phyloP scores from a whole-genome alignment of 2,888 invertebrate species.

The Apodemia duryi region DNA sequence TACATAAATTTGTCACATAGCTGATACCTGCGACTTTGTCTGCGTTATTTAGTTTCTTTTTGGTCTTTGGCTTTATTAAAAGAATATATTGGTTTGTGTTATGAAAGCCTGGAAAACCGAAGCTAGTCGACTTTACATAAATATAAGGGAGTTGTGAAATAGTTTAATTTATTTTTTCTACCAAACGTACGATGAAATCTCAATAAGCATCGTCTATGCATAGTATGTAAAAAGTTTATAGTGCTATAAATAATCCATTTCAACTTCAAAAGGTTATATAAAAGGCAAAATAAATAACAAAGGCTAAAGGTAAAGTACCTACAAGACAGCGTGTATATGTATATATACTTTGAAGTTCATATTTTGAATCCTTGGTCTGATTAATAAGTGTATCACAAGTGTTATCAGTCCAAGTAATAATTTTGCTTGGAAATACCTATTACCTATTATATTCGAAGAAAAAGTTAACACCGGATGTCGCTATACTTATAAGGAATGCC shows the following conservation, averaged over 20 bases:
- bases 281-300: background rate
- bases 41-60: no score
- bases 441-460: background rate
- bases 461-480: background rate
- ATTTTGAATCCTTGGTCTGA: background rate
- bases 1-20: no score
- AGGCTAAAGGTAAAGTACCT: background rate
- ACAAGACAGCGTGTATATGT: background rate
- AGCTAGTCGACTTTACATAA: no score
- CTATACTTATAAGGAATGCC: background rate
- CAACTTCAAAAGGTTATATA: background rate
- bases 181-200: no score
- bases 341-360: background rate
- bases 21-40: no score
- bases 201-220: no score
- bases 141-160: no score
- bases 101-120: no score
- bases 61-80: no score
- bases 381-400: constrained; percentile 2
- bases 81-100: no score
- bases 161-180: no score
- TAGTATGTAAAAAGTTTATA: no score
- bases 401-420: background rate
- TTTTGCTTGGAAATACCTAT: background rate
- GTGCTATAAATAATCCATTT: background rate